These are phyloP conservation scores for Bagarius yarrelli DNA, from an alignment of 2,113 vertebrate genomes.

Conservation along the genomic window DNA sequence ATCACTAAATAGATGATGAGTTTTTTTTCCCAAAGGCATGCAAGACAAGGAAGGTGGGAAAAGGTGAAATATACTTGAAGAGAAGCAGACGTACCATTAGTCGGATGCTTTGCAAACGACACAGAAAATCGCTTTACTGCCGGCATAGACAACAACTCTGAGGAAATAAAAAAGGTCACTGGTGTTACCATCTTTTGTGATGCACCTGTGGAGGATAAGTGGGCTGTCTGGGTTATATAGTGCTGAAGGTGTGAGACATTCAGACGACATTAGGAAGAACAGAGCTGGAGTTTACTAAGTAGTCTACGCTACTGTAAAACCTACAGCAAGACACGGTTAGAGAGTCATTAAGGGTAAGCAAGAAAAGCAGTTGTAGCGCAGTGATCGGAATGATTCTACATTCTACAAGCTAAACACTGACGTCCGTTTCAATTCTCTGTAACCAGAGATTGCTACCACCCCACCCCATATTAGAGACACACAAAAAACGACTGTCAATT, in stretches of 20 bases:
- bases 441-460: not conserved
- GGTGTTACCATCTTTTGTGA: conserved; percentile 76
- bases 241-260: conserved; percentile 47
- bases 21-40: conserved; percentile 72
- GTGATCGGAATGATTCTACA: not conserved
- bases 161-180: conserved; percentile 94
- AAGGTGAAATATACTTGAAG: conserved; percentile 77
- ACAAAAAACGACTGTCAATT: not conserved
- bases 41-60: conserved; percentile 74
- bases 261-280: conserved; percentile 26
- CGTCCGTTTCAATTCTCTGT: not conserved
- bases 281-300: not conserved
- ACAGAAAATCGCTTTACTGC: conserved; percentile 99
- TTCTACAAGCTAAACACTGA: conserved; percentile 5
- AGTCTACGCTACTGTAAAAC: conserved; percentile 16
- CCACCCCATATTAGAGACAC: not conserved
- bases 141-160: conserved; percentile 99
- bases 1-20: conserved; percentile 53
- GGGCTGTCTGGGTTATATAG: not conserved
- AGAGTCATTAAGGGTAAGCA: conserved; percentile 24
- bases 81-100: conserved; percentile 99
- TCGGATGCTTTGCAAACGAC: conserved; percentile 99
- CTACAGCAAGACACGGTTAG: conserved; percentile 24
- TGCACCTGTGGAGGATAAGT: conserved; percentile 43
- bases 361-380: conserved; percentile 13